A percentile compares a stretch with the other conserved stretches of the same genome.
Conservation (phyloP, 2,113 vertebrate genomes). For the Rhea americana region DNA sequence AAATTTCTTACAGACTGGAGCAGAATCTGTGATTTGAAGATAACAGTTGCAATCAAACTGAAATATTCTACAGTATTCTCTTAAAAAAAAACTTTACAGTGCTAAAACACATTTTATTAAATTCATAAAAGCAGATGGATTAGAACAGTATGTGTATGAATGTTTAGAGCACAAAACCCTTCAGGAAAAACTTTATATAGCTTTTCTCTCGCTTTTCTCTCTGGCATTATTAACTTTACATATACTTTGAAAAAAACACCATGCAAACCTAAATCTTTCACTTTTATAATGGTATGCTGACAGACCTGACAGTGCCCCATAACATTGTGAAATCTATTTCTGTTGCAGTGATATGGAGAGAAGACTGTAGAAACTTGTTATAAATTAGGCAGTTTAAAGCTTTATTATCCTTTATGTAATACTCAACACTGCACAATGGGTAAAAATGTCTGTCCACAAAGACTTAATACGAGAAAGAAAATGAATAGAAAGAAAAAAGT, state of each 20-base stretch:
- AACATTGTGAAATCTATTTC: neutral
- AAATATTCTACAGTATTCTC: neutral
- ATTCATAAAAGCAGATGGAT: neutral
- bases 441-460: neutral
- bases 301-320: neutral
- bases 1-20: neutral
- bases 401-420: neutral
- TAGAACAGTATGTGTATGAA: neutral
- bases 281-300: neutral
- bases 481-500: neutral
- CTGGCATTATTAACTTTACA: neutral
- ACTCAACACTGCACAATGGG: neutral
- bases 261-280: neutral
- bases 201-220: neutral
- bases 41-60: neutral
- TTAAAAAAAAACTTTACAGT: neutral
- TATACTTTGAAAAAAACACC: neutral
- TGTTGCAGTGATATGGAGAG: neutral
- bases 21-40: conserved; percentile 11
- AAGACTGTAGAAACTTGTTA: neutral
- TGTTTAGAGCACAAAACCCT: neutral
- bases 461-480: neutral
- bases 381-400: neutral
- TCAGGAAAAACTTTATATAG: neutral
- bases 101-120: neutral